Evolutionary conservation across 2,888 invertebrate genomes (phyloP).

Genomic region (Encarsia formosa): DNA sequence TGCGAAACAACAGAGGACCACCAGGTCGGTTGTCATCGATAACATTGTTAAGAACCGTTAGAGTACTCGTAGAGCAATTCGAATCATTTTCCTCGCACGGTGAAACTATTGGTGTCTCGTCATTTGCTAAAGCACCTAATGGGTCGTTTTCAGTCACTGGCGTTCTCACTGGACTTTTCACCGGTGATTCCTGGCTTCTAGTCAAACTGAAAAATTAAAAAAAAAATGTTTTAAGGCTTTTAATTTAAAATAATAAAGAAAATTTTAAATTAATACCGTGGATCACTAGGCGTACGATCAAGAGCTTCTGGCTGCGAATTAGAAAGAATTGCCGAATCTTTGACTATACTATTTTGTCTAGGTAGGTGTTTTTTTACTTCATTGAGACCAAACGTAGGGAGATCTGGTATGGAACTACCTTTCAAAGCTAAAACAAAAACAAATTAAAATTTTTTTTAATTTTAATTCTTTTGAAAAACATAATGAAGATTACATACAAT

Average conservation of each 20-base stretch:
- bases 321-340: slow-evolving; percentile 40
- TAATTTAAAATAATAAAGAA: neutral
- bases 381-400: slow-evolving; percentile 44
- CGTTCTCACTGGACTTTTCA: slow-evolving; percentile 58
- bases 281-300: slow-evolving; percentile 39
- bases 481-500: slow-evolving; percentile 35
- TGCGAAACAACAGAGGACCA: slow-evolving; percentile 48
- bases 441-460: neutral
- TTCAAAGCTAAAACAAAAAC: slow-evolving; percentile 38
- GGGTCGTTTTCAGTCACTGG: slow-evolving; percentile 91
- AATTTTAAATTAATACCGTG: slow-evolving; percentile 36
- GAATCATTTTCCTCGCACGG: slow-evolving; percentile 50
- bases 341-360: slow-evolving; percentile 48
- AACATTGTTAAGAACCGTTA: slow-evolving; percentile 47
- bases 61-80: slow-evolving; percentile 49
- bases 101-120: slow-evolving; percentile 49
- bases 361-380: slow-evolving; percentile 45
- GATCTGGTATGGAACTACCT: slow-evolving; percentile 48
- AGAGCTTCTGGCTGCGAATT: slow-evolving; percentile 41
- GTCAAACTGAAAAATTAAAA: neutral
- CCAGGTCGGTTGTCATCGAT: slow-evolving; percentile 43
- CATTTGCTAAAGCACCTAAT: slow-evolving; percentile 68
- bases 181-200: slow-evolving; percentile 44
- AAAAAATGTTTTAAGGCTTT: neutral
- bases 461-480: slow-evolving; percentile 4